A percentile compares a stretch with the other conserved stretches of the same genome.
These are phyloP conservation scores for Dreissena rostriformis DNA, from an alignment of 1,140 invertebrate genomes.

Conservation along the genomic window DNA sequence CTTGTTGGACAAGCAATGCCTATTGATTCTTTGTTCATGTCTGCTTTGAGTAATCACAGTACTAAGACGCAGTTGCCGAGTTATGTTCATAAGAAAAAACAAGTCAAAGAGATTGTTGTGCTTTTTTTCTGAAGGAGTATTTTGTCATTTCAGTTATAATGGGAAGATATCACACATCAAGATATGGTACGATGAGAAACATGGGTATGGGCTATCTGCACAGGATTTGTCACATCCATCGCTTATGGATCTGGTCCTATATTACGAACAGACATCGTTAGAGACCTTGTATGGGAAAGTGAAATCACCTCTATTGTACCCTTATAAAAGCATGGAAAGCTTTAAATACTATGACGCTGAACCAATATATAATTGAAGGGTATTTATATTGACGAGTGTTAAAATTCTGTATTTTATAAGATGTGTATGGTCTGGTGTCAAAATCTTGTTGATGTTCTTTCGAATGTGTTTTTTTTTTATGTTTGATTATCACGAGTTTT, in stretches of 20 bases:
- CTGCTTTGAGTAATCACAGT: too few species aligned
- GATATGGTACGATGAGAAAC: conserved; percentile 89
- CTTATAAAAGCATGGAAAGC: conserved; percentile 72
- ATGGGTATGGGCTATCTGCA: conserved; percentile 93
- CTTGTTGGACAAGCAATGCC: too few species aligned
- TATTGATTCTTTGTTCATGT: too few species aligned
- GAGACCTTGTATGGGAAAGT: conserved; percentile 96
- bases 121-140: neutral
- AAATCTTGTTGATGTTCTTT: too few species aligned
- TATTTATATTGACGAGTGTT: neutral
- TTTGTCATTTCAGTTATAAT: conserved; percentile 85
- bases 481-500: too few species aligned
- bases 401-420: too few species aligned
- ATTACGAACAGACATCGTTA: conserved; percentile 95
- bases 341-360: conserved; percentile 42
- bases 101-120: neutral
- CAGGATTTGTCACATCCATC: conserved; percentile 94
- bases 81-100: neutral
- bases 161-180: conserved; percentile 94
- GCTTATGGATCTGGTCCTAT: conserved; percentile 92
- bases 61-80: neutral
- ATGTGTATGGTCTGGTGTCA: too few species aligned
- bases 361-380: conserved; percentile 30
- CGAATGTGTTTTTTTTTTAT: too few species aligned
- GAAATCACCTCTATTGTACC: conserved; percentile 89